Base-by-base conservation (phyloP, 1,140 invertebrate species). In the Cydia strobilella region DNA sequence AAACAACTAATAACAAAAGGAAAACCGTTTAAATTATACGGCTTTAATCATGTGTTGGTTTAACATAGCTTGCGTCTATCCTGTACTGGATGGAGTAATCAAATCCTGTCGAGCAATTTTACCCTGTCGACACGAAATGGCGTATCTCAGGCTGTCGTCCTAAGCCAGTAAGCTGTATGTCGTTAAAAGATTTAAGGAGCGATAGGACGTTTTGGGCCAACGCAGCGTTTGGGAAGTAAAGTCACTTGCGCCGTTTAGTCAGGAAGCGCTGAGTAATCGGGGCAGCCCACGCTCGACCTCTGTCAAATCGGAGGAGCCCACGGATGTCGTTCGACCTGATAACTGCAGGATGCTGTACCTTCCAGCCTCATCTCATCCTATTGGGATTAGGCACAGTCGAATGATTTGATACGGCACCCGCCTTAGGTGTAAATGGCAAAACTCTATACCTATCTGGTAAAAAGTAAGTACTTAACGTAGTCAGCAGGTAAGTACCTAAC, bases 261-360 rank as follows among this genome's bases (percentile, higher is more conserved):
- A 13, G 18, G 54, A 59, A 12, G 9, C 20, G 18, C 2, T 10
- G 20, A 79, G 84, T 88, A 88, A 90, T 90, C 88, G 86, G 82
- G 79, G 74, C 76, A 66, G 77, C 74, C 84, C 85, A 86, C 83
- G 84, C 86, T 82, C 82, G 83, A 90, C 88, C 88, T 85, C 82
- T 80, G 82, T 90, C 88, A 90, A 88, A 87, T 84, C 85, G 80
- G 77, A 83, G 80, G 80, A 83, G 84, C 80, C 80, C 85, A 82
- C 75, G 63, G 48, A 59, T 73, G 54, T 59, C 54, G 54, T 59
- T n/a, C 54, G 74, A 72, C 66, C 72, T 79, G 80, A 85, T 84
- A 85, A 83, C 77, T 84, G 73, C 76, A 78, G 27, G 75, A 71
- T 20, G 76, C 74, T 73, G 27, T 35, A 31, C 65, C 65, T 69